Conservation (phyloP, 2,888 invertebrate species). For the Athalia cordata region DNA sequence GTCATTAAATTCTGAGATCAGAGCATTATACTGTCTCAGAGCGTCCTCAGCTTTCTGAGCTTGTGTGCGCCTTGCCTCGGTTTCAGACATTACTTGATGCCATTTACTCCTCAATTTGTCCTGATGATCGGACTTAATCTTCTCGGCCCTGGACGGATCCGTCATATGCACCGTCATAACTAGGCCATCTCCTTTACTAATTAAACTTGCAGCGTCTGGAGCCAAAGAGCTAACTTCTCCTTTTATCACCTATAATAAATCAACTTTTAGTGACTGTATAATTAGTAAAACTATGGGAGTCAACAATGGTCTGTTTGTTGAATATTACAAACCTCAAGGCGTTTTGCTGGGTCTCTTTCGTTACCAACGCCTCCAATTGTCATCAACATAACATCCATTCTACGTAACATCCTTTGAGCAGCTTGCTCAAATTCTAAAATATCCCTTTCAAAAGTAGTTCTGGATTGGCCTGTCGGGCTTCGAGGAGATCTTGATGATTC, state of each 20-base stretch:
- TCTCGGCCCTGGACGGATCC: slow-evolving; percentile 77
- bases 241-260: slow-evolving; percentile 76
- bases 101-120: slow-evolving; percentile 79
- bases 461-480: slow-evolving; percentile 64
- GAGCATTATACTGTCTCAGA: slow-evolving; percentile 74
- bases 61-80: slow-evolving; percentile 76
- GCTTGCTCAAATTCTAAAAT: slow-evolving; percentile 73
- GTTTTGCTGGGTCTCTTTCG: slow-evolving; percentile 79
- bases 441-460: slow-evolving; percentile 70
- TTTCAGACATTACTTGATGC: slow-evolving; percentile 80
- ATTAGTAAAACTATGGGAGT: background rate
- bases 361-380: slow-evolving; percentile 77
- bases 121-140: slow-evolving; percentile 77
- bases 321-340: slow-evolving; percentile 76
- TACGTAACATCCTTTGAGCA: slow-evolving; percentile 75
- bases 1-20: slow-evolving; percentile 73
- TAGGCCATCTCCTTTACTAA: slow-evolving; percentile 86
- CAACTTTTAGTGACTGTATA: background rate
- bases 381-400: slow-evolving; percentile 78
- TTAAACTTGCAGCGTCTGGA: slow-evolving; percentile 85
- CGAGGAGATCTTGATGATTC: slow-evolving; percentile 46
- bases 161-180: slow-evolving; percentile 80
- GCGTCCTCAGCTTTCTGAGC: slow-evolving; percentile 77
- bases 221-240: slow-evolving; percentile 80
- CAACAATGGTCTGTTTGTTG: background rate